Conservation (phyloP, 2,888 invertebrate genomes). For the Agrochola macilenta region DNA sequence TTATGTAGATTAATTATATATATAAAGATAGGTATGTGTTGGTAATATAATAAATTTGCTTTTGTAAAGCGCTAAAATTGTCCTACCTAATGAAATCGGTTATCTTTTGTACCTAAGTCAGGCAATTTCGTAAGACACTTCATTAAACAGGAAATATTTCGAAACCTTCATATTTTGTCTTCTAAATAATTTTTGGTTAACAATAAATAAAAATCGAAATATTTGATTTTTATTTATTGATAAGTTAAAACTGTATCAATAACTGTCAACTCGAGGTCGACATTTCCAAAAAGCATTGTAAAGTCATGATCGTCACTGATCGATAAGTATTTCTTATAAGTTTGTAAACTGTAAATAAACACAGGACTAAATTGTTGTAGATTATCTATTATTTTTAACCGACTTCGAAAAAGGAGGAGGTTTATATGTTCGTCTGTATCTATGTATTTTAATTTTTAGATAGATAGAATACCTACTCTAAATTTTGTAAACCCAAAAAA, state of each 20-base stretch:
- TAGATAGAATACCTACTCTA: no score
- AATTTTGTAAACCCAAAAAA: no score
- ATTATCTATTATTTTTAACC: no score
- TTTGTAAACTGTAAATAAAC: background rate
- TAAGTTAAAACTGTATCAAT: no score
- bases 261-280: no score
- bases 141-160: background rate
- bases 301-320: no score
- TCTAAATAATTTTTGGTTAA: background rate
- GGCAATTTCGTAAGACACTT: background rate
- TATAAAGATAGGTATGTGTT: constrained; percentile 19
- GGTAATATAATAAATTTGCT: constrained; percentile 30
- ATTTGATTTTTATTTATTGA: no score
- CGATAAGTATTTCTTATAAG: background rate
- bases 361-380: background rate
- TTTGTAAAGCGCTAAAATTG: background rate
- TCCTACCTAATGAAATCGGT: background rate
- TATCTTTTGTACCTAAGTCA: background rate
- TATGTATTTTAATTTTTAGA: no score
- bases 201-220: no score
- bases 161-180: background rate
- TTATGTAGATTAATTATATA: constrained; percentile 33
- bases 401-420: no score
- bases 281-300: no score
- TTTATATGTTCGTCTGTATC: no score